Evolutionary conservation across 1,140 invertebrate genomes (phyloP).

Genomic region (Aricia agestis): DNA sequence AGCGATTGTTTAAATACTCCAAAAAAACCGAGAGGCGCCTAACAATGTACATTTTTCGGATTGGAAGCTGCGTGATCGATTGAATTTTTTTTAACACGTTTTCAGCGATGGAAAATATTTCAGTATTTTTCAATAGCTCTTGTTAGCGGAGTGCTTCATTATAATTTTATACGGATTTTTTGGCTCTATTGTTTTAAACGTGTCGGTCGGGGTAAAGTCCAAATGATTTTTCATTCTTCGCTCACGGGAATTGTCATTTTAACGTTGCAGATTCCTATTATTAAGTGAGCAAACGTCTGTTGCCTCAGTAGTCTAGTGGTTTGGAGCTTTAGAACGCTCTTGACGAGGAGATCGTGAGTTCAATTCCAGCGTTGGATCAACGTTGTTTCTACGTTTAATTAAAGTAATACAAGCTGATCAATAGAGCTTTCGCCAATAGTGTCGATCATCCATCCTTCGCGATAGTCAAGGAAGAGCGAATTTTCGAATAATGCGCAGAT

Average conservation of each 20-base stretch:
- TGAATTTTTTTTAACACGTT: neutral
- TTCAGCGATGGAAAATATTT: neutral
- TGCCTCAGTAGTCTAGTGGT: too few species aligned
- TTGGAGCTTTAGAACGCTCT: too few species aligned
- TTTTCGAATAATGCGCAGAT: too few species aligned
- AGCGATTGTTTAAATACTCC: neutral
- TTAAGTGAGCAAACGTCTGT: too few species aligned
- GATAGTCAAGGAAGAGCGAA: too few species aligned
- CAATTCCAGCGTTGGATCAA: too few species aligned
- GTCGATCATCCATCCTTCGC: too few species aligned
- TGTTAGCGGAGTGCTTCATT: conserved; percentile 2
- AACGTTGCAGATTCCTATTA: too few species aligned
- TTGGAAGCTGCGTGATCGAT: neutral
- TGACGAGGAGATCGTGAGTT: too few species aligned
- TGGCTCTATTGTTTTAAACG: neutral
- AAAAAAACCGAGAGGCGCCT: neutral
- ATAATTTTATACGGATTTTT: neutral
- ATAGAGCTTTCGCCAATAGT: too few species aligned
- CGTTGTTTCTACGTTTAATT: too few species aligned
- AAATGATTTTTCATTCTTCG: neutral
- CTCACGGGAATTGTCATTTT: neutral
- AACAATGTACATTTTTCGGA: neutral
- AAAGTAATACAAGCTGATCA: too few species aligned
- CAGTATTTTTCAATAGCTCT: conserved; percentile 1
- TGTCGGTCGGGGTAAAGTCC: neutral